Base-by-base conservation (phyloP, 2,797 vertebrate genomes). In the Enteromius unitaeniatus region DNA sequence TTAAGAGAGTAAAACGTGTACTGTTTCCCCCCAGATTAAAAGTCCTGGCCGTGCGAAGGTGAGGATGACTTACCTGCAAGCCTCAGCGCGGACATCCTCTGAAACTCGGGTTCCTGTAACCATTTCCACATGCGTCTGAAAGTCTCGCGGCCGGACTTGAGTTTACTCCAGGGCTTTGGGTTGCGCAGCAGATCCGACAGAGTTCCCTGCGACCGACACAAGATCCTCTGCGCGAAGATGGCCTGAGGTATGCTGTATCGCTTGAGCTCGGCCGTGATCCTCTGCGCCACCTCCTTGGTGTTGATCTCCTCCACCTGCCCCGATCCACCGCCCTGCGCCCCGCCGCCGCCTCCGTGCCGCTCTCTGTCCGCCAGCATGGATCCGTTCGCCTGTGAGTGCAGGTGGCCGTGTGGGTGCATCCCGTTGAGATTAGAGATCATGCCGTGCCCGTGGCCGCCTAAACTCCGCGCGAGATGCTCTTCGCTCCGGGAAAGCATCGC, bases 41-140 rank as follows among this genome's bases (percentile, higher is more conserved):
- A 40, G 3, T n/a, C 28, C 26, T 17, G 13, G 5, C 13, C 26
- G 23, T 49, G 55, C 40, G 15, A 40, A 6, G 40, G 14, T 72
- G 62, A 19, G 9, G 28, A 65, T 65, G 81, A 82, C 96, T 94
- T 95, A 98, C 98, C 97, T 92, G 98, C 98, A 81, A 99, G 94
- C 74, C 98, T 93, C 70, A 99, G 95, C 83, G 97, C 98, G 40
- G 98, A 98, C 97, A 99, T 99, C 86, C 98, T 93, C 91, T 99
- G 98, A 89, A 99, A 99, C 92, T 99, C 98, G 0, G 98, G 98
- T 91, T 98, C 98, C 91, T 99, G 98, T 84, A 99, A 95, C 98
- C 98, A 99, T 92, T 99, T 99, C 98, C 98, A 99, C 98, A 99
- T 99, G 91, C 97, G 95, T 85, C 98, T 94, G 94, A 99, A 99